phyloP scores from a whole-genome alignment of 2,113 vertebrate genomes.

The Falcunculus frontatus region DNA sequence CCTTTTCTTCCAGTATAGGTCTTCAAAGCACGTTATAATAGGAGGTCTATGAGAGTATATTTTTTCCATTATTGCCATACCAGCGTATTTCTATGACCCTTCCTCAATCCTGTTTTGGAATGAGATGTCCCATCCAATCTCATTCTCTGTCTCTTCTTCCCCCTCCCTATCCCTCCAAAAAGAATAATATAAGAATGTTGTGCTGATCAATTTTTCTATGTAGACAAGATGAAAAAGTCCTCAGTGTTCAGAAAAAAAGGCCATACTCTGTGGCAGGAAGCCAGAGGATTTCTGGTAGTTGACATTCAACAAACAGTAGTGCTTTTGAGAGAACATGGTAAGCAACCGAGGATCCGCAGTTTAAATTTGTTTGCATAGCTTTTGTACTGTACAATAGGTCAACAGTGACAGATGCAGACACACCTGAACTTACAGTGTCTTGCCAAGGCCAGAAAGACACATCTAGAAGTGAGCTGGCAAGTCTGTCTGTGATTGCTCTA shows the following conservation, averaged over 20 bases:
- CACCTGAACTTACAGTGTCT: neutral
- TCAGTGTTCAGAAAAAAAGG: neutral
- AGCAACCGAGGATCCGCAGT: neutral
- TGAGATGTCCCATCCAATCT: neutral
- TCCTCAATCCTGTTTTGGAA: neutral
- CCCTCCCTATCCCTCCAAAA: fast-evolving
- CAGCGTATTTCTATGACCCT: neutral
- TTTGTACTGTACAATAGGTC: neutral
- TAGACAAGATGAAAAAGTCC: neutral
- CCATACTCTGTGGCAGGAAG: neutral
- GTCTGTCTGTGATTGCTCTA: neutral
- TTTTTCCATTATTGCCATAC: neutral
- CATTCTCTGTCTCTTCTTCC: neutral
- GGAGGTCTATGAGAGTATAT: neutral
- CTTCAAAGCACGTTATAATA: neutral
- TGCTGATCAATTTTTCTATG: neutral
- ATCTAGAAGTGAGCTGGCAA: neutral
- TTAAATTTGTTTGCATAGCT: neutral
- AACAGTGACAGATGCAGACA: neutral
- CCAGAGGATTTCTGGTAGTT: neutral
- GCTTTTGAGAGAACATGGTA: neutral
- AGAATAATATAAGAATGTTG: neutral
- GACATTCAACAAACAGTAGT: neutral
- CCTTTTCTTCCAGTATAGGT: neutral
- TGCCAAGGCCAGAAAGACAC: neutral